A percentile compares a stretch with the other conserved stretches of the same genome.
These are phyloP conservation scores for Drosophila suzukii DNA, from an alignment of 1,140 invertebrate species.

Conservation along the genomic window DNA sequence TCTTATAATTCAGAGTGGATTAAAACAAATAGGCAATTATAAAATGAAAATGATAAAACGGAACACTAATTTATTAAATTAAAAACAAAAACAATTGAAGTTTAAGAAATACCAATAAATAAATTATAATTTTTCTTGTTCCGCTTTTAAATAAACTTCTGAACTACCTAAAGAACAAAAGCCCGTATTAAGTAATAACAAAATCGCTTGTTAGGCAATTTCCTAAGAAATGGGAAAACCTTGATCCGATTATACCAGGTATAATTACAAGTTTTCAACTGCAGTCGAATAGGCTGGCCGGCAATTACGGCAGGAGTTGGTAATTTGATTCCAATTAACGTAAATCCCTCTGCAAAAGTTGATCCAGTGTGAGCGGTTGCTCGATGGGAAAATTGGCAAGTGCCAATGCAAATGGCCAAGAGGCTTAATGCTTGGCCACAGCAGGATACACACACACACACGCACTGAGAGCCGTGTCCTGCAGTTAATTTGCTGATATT, in stretches of 20 bases:
- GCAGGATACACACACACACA: constrained; percentile 30
- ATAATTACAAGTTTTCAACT: constrained; percentile 21
- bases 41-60: too few species aligned
- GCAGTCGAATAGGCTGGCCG: constrained; percentile 1
- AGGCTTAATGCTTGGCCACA: constrained; percentile 45
- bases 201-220: not conserved
- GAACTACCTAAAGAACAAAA: not conserved
- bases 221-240: not conserved
- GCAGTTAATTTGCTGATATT: constrained; percentile 80
- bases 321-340: constrained; percentile 54
- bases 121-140: too few species aligned
- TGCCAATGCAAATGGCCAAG: constrained; percentile 56
- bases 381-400: constrained; percentile 60
- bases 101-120: too few species aligned
- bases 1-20: too few species aligned
- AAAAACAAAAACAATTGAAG: too few species aligned
- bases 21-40: too few species aligned
- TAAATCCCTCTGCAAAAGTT: constrained; percentile 30
- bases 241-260: constrained; percentile 1
- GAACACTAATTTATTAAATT: too few species aligned
- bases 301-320: constrained; percentile 25
- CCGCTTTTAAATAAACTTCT: not conserved
- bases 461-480: constrained; percentile 32
- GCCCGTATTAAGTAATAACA: too few species aligned
- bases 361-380: constrained; percentile 1